A percentile compares a stretch with the other conserved stretches of the same genome.
Evolutionary conservation across 1,140 invertebrate species (phyloP).

Genomic region (Akabosia matsudoensis): DNA sequence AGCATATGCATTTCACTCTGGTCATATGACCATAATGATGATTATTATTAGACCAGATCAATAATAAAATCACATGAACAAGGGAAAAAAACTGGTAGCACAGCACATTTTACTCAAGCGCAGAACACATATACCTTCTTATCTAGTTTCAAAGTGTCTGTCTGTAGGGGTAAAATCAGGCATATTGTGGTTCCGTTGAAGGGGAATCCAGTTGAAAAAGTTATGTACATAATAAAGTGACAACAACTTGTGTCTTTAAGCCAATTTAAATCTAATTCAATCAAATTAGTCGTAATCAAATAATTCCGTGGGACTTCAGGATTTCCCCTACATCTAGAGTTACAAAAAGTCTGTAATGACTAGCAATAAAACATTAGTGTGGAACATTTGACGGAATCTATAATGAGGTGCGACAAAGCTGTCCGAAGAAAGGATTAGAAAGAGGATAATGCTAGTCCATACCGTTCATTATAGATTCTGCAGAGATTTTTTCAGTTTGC

Average conservation of each 20-base stretch:
- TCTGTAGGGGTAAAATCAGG: not conserved
- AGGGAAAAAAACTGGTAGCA: not conserved
- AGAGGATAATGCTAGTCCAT: too few species aligned
- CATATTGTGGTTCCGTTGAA: not conserved
- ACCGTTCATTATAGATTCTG: too few species aligned
- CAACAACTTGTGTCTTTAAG: slow-evolving; percentile 18
- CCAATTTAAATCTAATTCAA: slow-evolving; percentile 24
- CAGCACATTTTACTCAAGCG: not conserved
- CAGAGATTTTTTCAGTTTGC: too few species aligned
- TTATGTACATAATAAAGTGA: not conserved
- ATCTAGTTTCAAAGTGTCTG: not conserved
- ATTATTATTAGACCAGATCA: slow-evolving; percentile 3
- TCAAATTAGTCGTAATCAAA: slow-evolving; percentile 17
- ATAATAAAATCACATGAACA: slow-evolving; percentile 18
- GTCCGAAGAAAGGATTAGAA: too few species aligned
- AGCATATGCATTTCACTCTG: not conserved
- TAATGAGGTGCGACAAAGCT: too few species aligned
- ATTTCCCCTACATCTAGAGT: not conserved
- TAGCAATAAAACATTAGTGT: not conserved
- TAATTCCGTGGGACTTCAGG: slow-evolving; percentile 7
- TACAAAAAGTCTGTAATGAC: too few species aligned
- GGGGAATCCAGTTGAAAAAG: not conserved
- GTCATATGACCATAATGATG: not conserved
- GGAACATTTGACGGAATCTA: too few species aligned
- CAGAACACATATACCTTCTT: not conserved